Base-by-base conservation (phyloP, 2,113 vertebrate species). In the Anolis sagrei region DNA sequence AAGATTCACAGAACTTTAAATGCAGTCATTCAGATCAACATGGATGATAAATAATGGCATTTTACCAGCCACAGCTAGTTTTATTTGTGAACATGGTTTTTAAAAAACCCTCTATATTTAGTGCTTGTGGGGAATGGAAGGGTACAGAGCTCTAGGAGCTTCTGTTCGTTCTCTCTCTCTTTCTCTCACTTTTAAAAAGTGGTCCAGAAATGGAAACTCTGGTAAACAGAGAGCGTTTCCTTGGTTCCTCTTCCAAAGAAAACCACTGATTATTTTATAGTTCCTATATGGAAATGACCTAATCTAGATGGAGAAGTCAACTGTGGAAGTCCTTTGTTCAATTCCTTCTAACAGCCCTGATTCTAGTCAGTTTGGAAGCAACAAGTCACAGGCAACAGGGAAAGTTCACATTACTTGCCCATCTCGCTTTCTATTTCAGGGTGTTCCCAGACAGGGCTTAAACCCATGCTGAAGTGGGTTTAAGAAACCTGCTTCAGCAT, bases 1-100 rank as follows among this genome's bases (percentile, higher is more conserved):
- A 34, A 51, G 69, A 86, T 80, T 49, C 39, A 27, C n/a, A 80
- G 84, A 74, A 48, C 68, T 62, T 86, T 74, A 83, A 80, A 79
- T 64, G 39, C 68, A 74, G 77, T 79, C 51, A 70, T 86, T 80
- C 54, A 80, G 48, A 48, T 72, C 54, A 73, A 64, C 68, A 80
- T 44, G 54, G 51, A 36, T 64, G 69, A 48, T 74, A 79, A 86
- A 86, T 86, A 86, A 80, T 62, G 74, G 36, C 54, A 64, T 86
- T 44, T 84, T 73, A 86, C 84, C 77, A 86, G 69, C 44, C 29
- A 32, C 39, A 48, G 69, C 69, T 80, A 86, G 69, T 86, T 86
- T 86, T 80, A 86, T 81, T 86, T 86, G 51, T 73, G 70, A 80
- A 86, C n/a, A 51, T 51, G 74, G 23, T 64, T 48, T 54, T 79